These are phyloP conservation scores for Dromococcyx pavoninus DNA, from an alignment of 2,797 vertebrate genomes.

Conservation along the genomic window DNA sequence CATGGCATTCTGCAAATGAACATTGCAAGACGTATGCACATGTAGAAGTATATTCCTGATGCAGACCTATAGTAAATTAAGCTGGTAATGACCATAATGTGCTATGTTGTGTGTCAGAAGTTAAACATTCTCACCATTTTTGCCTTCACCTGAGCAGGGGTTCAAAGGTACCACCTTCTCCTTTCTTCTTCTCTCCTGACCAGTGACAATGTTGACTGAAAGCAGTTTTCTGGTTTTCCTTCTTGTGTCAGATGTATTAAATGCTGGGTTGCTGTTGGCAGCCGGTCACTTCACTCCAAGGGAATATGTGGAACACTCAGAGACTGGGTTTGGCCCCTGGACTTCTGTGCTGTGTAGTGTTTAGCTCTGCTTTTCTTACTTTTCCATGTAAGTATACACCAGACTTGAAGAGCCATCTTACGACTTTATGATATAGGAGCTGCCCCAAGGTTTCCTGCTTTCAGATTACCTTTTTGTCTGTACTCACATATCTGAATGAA, in stretches of 20 bases:
- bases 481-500: not conserved
- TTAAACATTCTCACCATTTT: not conserved
- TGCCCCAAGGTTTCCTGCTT: not conserved
- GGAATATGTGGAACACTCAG: not conserved
- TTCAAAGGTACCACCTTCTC: not conserved
- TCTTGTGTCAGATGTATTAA: not conserved
- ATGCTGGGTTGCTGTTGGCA: not conserved
- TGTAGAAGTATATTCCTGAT: not conserved
- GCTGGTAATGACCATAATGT: not conserved
- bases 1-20: not conserved
- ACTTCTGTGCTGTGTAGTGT: not conserved
- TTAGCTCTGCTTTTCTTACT: not conserved
- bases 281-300: not conserved
- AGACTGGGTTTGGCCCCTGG: not conserved
- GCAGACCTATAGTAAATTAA: not conserved
- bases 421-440: not conserved
- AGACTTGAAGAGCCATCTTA: not conserved
- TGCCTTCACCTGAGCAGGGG: not conserved
- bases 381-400: not conserved
- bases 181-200: not conserved
- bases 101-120: conserved; percentile 3
- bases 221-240: too few relatives aligned
- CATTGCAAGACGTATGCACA: not conserved
- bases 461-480: not conserved
- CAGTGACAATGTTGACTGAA: not conserved